phyloP scores from a whole-genome alignment of 2,888 invertebrate species.

The Netelia inedita region DNA sequence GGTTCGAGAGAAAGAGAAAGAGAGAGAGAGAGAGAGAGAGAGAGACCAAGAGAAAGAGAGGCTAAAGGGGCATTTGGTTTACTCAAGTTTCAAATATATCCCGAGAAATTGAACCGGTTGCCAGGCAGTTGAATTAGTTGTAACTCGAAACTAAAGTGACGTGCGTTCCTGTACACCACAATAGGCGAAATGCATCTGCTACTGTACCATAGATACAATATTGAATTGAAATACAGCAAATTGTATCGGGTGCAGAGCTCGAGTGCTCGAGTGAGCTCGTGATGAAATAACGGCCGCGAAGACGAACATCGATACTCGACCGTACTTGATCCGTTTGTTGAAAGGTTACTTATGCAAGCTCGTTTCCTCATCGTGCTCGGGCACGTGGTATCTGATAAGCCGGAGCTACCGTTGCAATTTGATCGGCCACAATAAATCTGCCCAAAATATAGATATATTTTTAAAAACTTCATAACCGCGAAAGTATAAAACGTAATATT shows the following conservation, averaged over 20 bases:
- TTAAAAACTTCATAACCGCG: too few species aligned
- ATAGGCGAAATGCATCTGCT: conserved; percentile 1
- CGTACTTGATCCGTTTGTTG: too few species aligned
- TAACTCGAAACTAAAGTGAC: conserved; percentile 33
- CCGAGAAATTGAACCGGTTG: conserved; percentile 58
- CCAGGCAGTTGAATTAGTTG: conserved; percentile 54
- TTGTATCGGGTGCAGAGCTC: neutral
- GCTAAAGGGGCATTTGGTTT: conserved; percentile 65
- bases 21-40: conserved; percentile 17
- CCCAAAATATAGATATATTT: too few species aligned
- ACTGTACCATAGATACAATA: neutral
- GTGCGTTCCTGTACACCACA: conserved; percentile 8
- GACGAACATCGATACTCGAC: too few species aligned
- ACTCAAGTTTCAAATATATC: conserved; percentile 58
- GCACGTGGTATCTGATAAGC: too few species aligned
- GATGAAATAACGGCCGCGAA: too few species aligned
- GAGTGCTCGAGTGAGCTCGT: too few species aligned
- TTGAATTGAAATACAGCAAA: neutral
- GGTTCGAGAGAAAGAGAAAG: conserved; percentile 8
- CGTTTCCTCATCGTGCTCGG: too few species aligned
- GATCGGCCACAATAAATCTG: too few species aligned
- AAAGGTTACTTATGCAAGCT: too few species aligned
- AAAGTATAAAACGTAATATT: too few species aligned
- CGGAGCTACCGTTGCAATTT: too few species aligned
- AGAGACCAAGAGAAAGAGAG: conserved; percentile 12